Percentiles rank a stretch among this genome's conserved stretches.
phyloP scores from a whole-genome alignment of 1,140 invertebrate species.

The Cheumatopsyche charites region DNA sequence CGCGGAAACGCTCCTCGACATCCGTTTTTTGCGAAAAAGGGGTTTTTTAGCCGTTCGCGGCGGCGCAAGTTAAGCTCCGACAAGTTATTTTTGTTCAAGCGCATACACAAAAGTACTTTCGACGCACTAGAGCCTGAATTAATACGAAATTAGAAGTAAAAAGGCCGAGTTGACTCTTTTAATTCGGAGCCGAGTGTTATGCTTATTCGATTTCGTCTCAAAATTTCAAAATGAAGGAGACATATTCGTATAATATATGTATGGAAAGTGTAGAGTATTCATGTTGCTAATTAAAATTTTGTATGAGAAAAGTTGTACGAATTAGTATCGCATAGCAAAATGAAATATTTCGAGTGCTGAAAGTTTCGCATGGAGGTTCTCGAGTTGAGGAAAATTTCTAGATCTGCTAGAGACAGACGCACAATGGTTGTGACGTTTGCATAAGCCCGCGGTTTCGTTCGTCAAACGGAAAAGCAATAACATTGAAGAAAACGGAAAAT shows the following conservation, averaged over 20 bases:
- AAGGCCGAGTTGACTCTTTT: constrained; percentile 7
- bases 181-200: too few relatives aligned
- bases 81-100: constrained; percentile 13
- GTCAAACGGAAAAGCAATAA: constrained; percentile 1
- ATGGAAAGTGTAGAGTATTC: background rate
- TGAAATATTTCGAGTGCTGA: too few relatives aligned
- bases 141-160: constrained; percentile 18
- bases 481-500: background rate
- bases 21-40: background rate
- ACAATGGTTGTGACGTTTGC: constrained; percentile 7
- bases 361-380: background rate
- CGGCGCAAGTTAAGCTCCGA: constrained; percentile 18
- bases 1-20: background rate
- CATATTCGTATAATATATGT: background rate
- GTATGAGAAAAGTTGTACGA: background rate
- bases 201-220: too few relatives aligned
- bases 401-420: constrained; percentile 1
- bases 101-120: constrained; percentile 5
- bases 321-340: too few relatives aligned
- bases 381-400: background rate
- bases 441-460: constrained; percentile 19
- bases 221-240: too few relatives aligned
- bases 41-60: background rate
- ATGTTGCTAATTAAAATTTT: constrained; percentile 14
- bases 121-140: constrained; percentile 19